Conservation (phyloP, 2,797 vertebrate species). For the Characodon lateralis region DNA sequence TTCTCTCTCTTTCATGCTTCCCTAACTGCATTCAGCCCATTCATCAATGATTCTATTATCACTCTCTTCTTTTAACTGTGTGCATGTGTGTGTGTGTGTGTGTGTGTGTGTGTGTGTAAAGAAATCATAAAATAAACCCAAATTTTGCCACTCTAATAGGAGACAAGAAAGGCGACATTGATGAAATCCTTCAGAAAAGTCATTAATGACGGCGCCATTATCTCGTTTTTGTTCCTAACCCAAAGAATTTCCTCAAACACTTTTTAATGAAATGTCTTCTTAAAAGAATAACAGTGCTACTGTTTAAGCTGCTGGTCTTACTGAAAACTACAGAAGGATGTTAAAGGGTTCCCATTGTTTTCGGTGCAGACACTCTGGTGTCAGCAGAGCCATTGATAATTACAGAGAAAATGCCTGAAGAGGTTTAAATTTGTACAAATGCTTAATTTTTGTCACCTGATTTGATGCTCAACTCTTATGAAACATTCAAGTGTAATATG, state of each 20-base stretch:
- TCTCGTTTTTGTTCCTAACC: slow-evolving; percentile 59
- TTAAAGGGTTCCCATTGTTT: slow-evolving; percentile 52
- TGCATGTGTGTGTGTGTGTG: slow-evolving; percentile 24
- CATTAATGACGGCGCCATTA: slow-evolving; percentile 56
- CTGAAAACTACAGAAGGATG: slow-evolving; percentile 51
- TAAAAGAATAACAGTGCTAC: slow-evolving; percentile 21
- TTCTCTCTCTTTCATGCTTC: slow-evolving; percentile 76
- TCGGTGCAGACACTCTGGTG: slow-evolving; percentile 26
- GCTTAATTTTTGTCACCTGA: not conserved
- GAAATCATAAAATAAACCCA: slow-evolving; percentile 58
- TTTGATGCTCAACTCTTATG: not conserved
- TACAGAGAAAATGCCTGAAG: slow-evolving; percentile 20
- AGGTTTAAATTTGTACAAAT: not conserved
- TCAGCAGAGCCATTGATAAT: slow-evolving; percentile 26
- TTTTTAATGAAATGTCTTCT: slow-evolving; percentile 48
- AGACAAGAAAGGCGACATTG: slow-evolving; percentile 58
- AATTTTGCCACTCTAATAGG: slow-evolving; percentile 58
- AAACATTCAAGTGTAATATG: too few relatives aligned
- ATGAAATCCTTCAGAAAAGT: slow-evolving; percentile 54
- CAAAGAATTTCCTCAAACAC: slow-evolving; percentile 56
- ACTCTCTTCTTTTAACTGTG: slow-evolving; percentile 54
- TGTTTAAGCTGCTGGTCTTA: slow-evolving; percentile 32
- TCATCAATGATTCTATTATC: slow-evolving; percentile 81
- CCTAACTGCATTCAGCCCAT: slow-evolving; percentile 74
- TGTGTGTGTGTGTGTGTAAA: slow-evolving; percentile 21